phyloP scores from a whole-genome alignment of 2,888 invertebrate species.

The Drosophila sordidapex region DNA sequence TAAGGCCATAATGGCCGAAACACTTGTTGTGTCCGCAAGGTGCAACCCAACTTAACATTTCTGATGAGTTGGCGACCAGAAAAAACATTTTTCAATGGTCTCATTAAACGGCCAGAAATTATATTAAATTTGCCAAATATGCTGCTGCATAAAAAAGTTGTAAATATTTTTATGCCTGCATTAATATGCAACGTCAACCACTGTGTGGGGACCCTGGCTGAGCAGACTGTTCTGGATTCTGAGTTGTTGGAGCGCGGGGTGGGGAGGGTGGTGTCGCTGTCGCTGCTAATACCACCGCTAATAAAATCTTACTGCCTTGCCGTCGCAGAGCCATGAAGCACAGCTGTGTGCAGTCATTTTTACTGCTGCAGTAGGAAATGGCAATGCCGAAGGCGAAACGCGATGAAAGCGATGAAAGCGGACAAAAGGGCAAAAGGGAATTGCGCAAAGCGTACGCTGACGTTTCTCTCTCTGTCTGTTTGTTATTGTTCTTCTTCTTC shows the following conservation, averaged over 20 bases:
- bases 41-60: constrained; percentile 27
- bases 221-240: background rate
- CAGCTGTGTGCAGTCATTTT: constrained; percentile 81
- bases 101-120: constrained; percentile 80
- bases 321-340: constrained; percentile 76
- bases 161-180: constrained; percentile 80
- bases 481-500: background rate
- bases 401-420: constrained; percentile 25
- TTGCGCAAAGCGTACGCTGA: constrained; percentile 1
- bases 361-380: constrained; percentile 73
- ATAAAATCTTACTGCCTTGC: constrained; percentile 79
- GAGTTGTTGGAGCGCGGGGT: background rate
- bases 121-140: constrained; percentile 76
- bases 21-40: constrained; percentile 72
- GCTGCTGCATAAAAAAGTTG: constrained; percentile 76
- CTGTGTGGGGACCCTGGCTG: constrained; percentile 47
- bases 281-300: constrained; percentile 81
- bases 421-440: constrained; percentile 50
- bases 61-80: constrained; percentile 54
- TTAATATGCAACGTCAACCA: constrained; percentile 80
- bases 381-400: constrained; percentile 52
- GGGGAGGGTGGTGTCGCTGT: constrained; percentile 45
- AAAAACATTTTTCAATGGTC: constrained; percentile 68
- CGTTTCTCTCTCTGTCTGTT: background rate
- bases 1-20: constrained; percentile 60